Percentiles rank a stretch among this genome's conserved stretches.
phyloP scores from a whole-genome alignment of 2,797 vertebrate genomes.

The Tapirus indicus region DNA sequence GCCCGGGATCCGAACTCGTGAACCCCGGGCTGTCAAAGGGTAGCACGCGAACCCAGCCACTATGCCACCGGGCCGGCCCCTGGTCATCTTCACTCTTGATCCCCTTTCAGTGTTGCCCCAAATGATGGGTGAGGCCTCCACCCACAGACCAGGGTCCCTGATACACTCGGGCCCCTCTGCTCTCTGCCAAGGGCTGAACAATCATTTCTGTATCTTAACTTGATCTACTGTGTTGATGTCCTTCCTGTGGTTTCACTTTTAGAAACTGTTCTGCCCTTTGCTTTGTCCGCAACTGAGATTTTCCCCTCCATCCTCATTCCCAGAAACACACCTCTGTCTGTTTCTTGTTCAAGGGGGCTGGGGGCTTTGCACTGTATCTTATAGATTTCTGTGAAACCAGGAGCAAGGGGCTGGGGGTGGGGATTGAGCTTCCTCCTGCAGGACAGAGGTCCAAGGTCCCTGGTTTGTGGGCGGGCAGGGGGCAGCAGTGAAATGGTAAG shows the following conservation, averaged over 20 bases:
- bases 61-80: no score
- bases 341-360: not conserved
- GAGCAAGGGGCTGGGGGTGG: no score
- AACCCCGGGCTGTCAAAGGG: no score
- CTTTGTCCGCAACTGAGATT: not conserved
- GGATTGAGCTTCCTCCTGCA: no score
- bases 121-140: no score
- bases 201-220: not conserved
- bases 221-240: not conserved
- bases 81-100: accelerated
- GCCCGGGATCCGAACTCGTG: no score
- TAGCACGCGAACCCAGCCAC: no score
- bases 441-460: accelerated
- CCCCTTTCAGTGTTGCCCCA: not conserved
- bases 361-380: accelerated
- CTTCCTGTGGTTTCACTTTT: not conserved
- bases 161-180: not conserved
- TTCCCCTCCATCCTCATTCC: not conserved
- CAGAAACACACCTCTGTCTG: not conserved
- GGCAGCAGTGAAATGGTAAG: not conserved
- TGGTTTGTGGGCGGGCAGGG: not conserved
- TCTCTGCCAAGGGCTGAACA: not conserved
- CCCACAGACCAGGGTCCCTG: not conserved
- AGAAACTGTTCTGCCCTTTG: not conserved
- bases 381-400: not conserved